A percentile compares a stretch with the other conserved stretches of the same genome.
Conservation (phyloP, 2,113 vertebrate genomes). For the Nyctereutes procyonoides region DNA sequence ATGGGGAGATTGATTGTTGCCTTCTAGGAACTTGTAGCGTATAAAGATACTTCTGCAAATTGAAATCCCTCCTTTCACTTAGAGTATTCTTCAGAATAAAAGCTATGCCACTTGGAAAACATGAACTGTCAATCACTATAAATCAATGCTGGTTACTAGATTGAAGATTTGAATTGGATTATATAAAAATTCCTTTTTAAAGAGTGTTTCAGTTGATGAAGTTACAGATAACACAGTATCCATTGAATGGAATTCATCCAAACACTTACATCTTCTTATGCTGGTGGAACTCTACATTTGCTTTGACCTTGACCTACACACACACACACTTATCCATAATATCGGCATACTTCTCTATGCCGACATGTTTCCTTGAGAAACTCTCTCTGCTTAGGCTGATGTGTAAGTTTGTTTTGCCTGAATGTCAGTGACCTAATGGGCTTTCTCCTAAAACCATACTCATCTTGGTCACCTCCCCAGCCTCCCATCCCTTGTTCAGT, state of each 20-base stretch:
- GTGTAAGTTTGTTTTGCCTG: not conserved
- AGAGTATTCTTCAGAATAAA: slow-evolving; percentile 12
- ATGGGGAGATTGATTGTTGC: not conserved
- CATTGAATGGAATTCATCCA: not conserved
- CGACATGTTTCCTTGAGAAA: not conserved
- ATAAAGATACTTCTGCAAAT: not conserved
- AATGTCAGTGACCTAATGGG: not conserved
- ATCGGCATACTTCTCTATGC: not conserved
- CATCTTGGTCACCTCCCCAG: accelerated
- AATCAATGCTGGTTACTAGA: not conserved
- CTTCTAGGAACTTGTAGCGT: not conserved
- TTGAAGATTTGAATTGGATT: not conserved
- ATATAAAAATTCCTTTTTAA: slow-evolving; percentile 5
- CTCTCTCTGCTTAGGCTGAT: not conserved
- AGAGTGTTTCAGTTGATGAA: not conserved
- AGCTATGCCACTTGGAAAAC: not conserved
- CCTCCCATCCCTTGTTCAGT: not conserved
- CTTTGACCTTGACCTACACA: not conserved
- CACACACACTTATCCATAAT: too few relatives aligned
- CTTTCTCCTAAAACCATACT: not conserved
- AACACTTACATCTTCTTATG: not conserved
- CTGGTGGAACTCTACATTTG: not conserved
- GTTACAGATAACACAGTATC: not conserved
- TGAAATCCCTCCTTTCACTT: not conserved
- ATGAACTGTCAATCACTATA: not conserved